Base-by-base conservation (phyloP, 1,140 invertebrate species). In the honey bee (Apis mellifera) region DNA sequence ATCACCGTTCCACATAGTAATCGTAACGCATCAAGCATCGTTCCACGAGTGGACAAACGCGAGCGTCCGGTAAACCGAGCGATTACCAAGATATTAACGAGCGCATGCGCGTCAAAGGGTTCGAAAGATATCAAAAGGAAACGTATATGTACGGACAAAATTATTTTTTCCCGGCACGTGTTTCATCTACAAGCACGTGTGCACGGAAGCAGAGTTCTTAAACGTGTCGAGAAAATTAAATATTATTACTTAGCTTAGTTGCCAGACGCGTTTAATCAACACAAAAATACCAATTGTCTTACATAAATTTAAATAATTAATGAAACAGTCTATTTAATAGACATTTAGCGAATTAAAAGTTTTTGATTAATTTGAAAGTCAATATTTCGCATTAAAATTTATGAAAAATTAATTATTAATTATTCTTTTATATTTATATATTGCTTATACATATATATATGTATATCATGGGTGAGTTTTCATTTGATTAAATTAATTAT, bases 201-300 rank as follows among this genome's bases (percentile, higher is more conserved):
- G 68, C 68, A 48, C 68, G 57, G 59, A 72, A 80, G 69, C 69
- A 64, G 9, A 64, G 52, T 60, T 73, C 32, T 70, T 32, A 50
- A 50, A 66, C 78, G 78, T 57, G 78, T 66, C 32, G 26, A 21
- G 62, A 52, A 66, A 65, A 75, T 68, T 21, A 75, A 68, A 59
- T 26, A 21, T 42, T 26, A 13, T 15, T 48, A 26, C 26, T 57
- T 4, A 9, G 71, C 54, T 57, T 19, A 12, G 54, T 55, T 15
- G 57, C 23, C 57, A 62, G 59, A 79, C 59, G 74, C 59, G 59
- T 62, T 80, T 73, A 73, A 80, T 73, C 48, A 26, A 15, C 62
- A n/a, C 52, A 32, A 60, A 52, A 8, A 17, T 48, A 12, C 69
- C 1, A 54, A 26, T 19, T 26, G 69, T 9, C 23, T 50, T 17